A percentile compares a stretch with the other conserved stretches of the same genome.
phyloP scores from a whole-genome alignment of 2,888 invertebrate genomes.

The Lasioglossum morio region DNA sequence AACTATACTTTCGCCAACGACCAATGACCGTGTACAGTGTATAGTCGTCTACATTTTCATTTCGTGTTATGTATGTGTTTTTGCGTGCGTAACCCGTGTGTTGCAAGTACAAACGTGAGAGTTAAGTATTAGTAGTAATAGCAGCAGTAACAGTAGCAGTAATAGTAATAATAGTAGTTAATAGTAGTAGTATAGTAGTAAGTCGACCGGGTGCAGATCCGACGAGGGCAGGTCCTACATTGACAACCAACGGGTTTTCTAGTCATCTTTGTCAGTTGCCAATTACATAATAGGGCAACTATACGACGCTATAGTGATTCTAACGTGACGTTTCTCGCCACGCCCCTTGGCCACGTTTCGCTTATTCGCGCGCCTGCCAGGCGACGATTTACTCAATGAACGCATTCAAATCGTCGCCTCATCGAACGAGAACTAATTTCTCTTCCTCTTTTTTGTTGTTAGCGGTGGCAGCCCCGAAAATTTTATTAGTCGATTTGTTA shows the following conservation, averaged over 20 bases:
- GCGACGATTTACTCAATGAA: slow-evolving; percentile 19
- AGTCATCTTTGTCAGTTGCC: neutral
- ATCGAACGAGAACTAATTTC: neutral
- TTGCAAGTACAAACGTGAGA: slow-evolving; percentile 61
- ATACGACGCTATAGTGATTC: slow-evolving; percentile 19
- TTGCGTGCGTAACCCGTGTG: slow-evolving; percentile 23
- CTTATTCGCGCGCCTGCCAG: slow-evolving; percentile 22
- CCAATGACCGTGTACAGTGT: slow-evolving; percentile 27
- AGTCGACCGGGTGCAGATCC: slow-evolving; percentile 62
- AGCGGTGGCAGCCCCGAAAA: slow-evolving; percentile 55
- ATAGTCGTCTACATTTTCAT: neutral
- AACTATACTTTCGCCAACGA: slow-evolving; percentile 37
- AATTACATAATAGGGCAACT: slow-evolving; percentile 20
- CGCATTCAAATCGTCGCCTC: neutral
- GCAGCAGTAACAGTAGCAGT: slow-evolving; percentile 46
- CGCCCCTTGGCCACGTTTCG: neutral
- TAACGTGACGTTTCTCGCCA: neutral
- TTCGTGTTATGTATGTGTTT: neutral
- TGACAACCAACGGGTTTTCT: slow-evolving; percentile 22
- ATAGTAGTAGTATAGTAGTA: slow-evolving; percentile 57
- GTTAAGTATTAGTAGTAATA: slow-evolving; percentile 52
- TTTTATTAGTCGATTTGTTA: slow-evolving; percentile 29
- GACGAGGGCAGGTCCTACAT: slow-evolving; percentile 69
- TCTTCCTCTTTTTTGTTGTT: slow-evolving; percentile 32
- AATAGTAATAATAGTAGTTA: slow-evolving; percentile 52